Conservation (phyloP, 2,888 invertebrate genomes). For the Cactoblastis cactorum region DNA sequence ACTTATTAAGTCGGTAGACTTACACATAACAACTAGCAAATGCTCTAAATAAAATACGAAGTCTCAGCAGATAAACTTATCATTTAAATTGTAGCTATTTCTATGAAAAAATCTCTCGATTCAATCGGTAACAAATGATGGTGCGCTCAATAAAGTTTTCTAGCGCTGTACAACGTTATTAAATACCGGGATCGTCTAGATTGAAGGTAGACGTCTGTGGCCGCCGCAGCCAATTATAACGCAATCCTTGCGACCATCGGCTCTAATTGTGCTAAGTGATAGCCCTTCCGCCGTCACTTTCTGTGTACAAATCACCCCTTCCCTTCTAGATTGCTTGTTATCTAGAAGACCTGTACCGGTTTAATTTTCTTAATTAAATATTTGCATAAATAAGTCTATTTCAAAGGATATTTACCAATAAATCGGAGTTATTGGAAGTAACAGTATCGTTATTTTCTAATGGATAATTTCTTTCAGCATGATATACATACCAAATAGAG, state of each 20-base stretch:
- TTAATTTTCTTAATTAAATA: slow-evolving; percentile 10
- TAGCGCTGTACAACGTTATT: neutral
- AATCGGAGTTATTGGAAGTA: neutral
- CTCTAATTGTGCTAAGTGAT: slow-evolving; percentile 49
- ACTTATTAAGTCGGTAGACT: too few relatives aligned
- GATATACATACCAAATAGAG: too few relatives aligned
- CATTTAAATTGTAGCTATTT: neutral
- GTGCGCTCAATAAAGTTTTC: neutral
- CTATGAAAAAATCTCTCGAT: neutral
- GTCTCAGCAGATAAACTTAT: neutral
- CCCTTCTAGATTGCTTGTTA: slow-evolving; percentile 17
- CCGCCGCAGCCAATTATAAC: slow-evolving; percentile 20
- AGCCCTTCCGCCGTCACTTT: slow-evolving; percentile 40
- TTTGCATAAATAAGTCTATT: slow-evolving; percentile 4
- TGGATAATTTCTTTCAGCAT: neutral
- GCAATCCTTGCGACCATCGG: slow-evolving; percentile 18
- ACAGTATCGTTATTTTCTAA: neutral
- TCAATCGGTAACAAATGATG: neutral
- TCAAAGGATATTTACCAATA: neutral
- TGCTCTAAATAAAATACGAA: too few relatives aligned
- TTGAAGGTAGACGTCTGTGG: slow-evolving; percentile 16
- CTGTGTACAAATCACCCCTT: slow-evolving; percentile 22
- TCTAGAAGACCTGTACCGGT: neutral
- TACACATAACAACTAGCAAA: too few relatives aligned
- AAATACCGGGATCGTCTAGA: slow-evolving; percentile 3